Evolutionary conservation across 2,113 vertebrate species (phyloP).

Genomic region (Phalacrocorax carbo): DNA sequence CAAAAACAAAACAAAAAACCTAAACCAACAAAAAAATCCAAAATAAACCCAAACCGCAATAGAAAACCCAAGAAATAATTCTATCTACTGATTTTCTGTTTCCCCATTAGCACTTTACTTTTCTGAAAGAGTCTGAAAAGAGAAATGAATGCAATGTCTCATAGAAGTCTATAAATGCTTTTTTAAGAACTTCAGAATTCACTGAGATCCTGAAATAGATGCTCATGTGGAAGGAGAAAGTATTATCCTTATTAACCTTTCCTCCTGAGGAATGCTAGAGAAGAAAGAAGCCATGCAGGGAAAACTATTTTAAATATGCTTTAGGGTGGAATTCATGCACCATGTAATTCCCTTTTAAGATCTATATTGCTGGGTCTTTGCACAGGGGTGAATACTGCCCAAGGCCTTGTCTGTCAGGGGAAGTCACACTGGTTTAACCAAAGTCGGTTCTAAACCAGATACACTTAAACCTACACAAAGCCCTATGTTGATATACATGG

Average conservation of each 20-base stretch:
- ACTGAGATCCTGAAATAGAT: neutral
- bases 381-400: neutral
- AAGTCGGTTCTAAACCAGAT: neutral
- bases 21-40: too few species aligned
- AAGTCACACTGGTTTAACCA: neutral
- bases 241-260: slow-evolving; percentile 50
- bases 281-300: slow-evolving; percentile 23
- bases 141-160: neutral
- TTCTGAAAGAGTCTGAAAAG: neutral
- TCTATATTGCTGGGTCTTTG: neutral
- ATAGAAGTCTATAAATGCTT: neutral
- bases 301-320: slow-evolving; percentile 37
- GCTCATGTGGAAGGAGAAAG: neutral
- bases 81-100: neutral
- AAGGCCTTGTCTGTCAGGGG: neutral
- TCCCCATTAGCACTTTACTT: neutral
- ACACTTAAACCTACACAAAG: neutral
- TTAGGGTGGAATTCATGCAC: neutral
- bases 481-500: neutral
- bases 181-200: neutral
- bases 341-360: slow-evolving; percentile 36
- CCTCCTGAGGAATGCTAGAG: neutral
- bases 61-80: neutral
- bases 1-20: too few species aligned
- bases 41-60: neutral